Percentiles rank a stretch among this genome's conserved stretches.
Conservation (phyloP, 2,797 vertebrate species). For the Delichon dasypus region DNA sequence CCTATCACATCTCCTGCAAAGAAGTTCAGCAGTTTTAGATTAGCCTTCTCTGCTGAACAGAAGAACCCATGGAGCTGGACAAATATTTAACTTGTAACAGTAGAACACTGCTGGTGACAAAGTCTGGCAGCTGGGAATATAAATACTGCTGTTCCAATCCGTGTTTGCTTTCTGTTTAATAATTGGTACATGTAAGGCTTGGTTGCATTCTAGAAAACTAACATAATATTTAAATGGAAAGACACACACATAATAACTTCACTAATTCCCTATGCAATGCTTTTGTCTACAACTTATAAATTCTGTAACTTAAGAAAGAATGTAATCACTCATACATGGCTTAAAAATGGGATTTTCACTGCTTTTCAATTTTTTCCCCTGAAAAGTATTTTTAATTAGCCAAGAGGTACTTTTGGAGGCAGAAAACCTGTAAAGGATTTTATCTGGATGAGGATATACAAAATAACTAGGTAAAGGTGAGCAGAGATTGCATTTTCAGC, state of each 20-base stretch:
- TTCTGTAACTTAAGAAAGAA: neutral
- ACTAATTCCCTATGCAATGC: neutral
- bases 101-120: neutral
- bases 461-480: neutral
- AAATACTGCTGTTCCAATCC: neutral
- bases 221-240: neutral
- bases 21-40: neutral
- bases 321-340: neutral
- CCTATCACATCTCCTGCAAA: neutral
- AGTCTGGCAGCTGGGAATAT: neutral
- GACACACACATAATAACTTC: neutral
- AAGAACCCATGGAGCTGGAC: neutral
- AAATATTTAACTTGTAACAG: slow-evolving; percentile 12
- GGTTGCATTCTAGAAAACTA: neutral
- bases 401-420: neutral
- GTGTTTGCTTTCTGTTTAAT: slow-evolving; percentile 52
- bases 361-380: neutral
- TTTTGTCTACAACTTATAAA: neutral
- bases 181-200: neutral
- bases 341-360: neutral
- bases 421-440: neutral
- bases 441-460: neutral
- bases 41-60: neutral
- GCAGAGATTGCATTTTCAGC: neutral
- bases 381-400: neutral